Evolutionary conservation across 2,113 vertebrate species (phyloP).

Genomic region (Eulemur macaco): DNA sequence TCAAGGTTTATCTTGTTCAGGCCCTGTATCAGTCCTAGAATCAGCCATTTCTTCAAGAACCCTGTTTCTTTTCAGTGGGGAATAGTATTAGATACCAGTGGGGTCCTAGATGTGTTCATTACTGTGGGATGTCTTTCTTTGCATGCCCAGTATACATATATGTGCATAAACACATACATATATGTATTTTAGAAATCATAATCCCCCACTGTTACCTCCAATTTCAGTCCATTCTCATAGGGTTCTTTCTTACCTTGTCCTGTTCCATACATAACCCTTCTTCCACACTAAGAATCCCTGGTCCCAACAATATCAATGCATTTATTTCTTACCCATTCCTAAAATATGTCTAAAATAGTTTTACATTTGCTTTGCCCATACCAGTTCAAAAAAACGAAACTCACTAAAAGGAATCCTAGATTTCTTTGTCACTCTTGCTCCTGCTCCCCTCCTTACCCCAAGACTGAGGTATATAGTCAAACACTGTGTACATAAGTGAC

Average conservation of each 20-base stretch:
- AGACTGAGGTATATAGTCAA: background rate
- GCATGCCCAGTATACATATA: no score
- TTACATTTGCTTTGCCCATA: background rate
- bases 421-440: background rate
- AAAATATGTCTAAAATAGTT: background rate
- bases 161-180: background rate
- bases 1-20: background rate
- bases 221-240: background rate
- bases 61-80: background rate
- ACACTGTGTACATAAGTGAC: background rate
- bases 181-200: background rate
- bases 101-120: background rate
- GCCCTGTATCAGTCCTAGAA: background rate
- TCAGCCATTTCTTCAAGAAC: background rate
- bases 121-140: background rate
- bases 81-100: background rate
- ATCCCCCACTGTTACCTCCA: background rate
- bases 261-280: background rate
- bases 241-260: constrained; percentile 1
- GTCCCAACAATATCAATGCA: background rate
- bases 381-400: background rate
- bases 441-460: no score
- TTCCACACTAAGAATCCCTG: background rate
- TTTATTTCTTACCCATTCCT: background rate
- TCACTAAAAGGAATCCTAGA: background rate